phyloP scores from a whole-genome alignment of 2,113 vertebrate species.

The Polypterus senegalus region DNA sequence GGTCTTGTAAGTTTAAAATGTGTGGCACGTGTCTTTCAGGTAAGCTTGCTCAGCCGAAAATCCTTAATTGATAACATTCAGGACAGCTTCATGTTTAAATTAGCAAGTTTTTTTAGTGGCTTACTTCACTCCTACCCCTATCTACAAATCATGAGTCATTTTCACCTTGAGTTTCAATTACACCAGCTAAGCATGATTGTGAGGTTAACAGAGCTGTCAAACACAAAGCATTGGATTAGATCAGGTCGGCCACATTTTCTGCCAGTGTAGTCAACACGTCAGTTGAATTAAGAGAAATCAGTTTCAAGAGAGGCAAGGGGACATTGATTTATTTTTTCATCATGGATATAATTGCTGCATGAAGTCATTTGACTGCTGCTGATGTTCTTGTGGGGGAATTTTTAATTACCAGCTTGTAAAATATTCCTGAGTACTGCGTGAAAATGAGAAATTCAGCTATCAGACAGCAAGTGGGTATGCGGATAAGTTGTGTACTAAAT shows the following conservation, averaged over 20 bases:
- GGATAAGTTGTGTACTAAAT: too few species aligned
- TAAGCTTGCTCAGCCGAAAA: too few species aligned
- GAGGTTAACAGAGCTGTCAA: constrained; percentile 10
- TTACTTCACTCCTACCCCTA: too few species aligned
- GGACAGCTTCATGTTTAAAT: too few species aligned
- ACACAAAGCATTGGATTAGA: constrained; percentile 15
- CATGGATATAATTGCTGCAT: constrained; percentile 19
- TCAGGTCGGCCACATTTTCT: constrained; percentile 19
- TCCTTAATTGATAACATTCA: too few species aligned
- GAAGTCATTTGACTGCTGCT: constrained; percentile 15
- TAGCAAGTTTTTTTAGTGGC: too few species aligned
- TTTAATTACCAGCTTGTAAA: too few species aligned
- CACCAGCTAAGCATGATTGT: constrained; percentile 1
- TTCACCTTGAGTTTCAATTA: constrained; percentile 15
- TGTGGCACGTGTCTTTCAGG: too few species aligned
- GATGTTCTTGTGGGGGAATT: constrained; percentile 5
- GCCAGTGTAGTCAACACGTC: constrained; percentile 14
- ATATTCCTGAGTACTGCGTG: too few species aligned
- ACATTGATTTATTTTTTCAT: constrained; percentile 18
- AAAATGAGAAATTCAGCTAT: too few species aligned
- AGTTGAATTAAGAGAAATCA: constrained; percentile 22
- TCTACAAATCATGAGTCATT: constrained; percentile 5
- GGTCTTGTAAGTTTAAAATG: too few species aligned
- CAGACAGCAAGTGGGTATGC: too few species aligned
- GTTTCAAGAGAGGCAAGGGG: constrained; percentile 1